A percentile compares a stretch with the other conserved stretches of the same genome.
phyloP scores from a whole-genome alignment of 2,888 invertebrate genomes.

The Eucriotettix oculatus region DNA sequence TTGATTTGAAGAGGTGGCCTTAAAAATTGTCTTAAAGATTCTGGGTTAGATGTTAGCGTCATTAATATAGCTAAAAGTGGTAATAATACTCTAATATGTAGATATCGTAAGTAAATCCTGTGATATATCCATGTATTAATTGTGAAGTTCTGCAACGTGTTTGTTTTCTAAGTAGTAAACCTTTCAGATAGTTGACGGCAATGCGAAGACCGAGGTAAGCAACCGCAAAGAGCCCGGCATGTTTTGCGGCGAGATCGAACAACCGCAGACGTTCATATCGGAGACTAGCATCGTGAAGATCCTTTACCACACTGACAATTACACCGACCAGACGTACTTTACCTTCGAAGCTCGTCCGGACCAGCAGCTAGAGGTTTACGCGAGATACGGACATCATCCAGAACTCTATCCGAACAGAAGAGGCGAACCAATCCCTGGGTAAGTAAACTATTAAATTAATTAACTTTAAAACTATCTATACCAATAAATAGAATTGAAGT shows the following conservation, averaged over 20 bases:
- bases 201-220: conserved; percentile 74
- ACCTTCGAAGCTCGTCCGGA: conserved; percentile 77
- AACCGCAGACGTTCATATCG: conserved; percentile 86
- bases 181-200: conserved; percentile 72
- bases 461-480: too few species aligned
- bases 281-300: conserved; percentile 87
- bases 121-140: too few species aligned
- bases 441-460: conserved; percentile 21
- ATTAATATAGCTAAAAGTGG: too few species aligned
- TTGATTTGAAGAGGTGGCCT: too few species aligned
- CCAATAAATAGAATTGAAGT: too few species aligned
- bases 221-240: conserved; percentile 78
- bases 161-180: too few species aligned
- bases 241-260: conserved; percentile 87
- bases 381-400: conserved; percentile 85
- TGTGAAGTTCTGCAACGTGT: too few species aligned
- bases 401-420: conserved; percentile 80
- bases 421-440: conserved; percentile 76
- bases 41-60: too few species aligned
- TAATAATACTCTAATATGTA: too few species aligned
- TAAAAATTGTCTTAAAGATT: too few species aligned
- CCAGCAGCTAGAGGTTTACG: conserved; percentile 78
- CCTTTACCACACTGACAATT: conserved; percentile 81
- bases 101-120: too few species aligned
- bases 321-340: conserved; percentile 81